phyloP scores from a whole-genome alignment of 1,140 invertebrate species.

The Tetragnatha versicolor region DNA sequence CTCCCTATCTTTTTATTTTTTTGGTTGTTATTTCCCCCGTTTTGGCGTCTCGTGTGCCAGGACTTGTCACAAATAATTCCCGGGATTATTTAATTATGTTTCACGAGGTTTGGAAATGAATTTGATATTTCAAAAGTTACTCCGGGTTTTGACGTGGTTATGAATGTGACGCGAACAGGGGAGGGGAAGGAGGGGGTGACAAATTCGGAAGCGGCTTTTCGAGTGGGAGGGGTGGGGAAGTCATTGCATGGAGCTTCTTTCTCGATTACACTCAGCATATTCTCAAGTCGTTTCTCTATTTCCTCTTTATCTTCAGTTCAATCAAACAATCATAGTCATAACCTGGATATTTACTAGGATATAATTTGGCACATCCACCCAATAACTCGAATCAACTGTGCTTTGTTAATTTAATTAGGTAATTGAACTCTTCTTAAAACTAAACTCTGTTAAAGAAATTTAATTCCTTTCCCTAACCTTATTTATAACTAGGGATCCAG shows the following conservation, averaged over 20 bases:
- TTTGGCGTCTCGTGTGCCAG: conserved; percentile 20
- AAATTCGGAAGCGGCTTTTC: conserved; percentile 16
- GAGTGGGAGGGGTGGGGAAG: background rate
- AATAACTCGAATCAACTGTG: too few relatives aligned
- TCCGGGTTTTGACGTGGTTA: conserved; percentile 41
- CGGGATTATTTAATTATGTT: conserved; percentile 56
- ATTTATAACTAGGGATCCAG: too few relatives aligned
- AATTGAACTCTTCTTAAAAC: too few relatives aligned
- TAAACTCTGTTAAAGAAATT: too few relatives aligned
- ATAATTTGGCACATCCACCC: too few relatives aligned
- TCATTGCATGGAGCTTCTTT: conserved; percentile 1
- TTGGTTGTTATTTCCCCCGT: background rate
- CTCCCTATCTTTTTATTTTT: conserved; percentile 8
- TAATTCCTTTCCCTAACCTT: too few relatives aligned
- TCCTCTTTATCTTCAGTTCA: too few relatives aligned
- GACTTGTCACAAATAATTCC: conserved; percentile 55
- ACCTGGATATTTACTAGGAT: too few relatives aligned
- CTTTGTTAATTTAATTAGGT: too few relatives aligned
- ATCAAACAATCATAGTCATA: too few relatives aligned
- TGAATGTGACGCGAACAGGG: conserved; percentile 52
- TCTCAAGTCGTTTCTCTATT: too few relatives aligned
- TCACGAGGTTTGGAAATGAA: conserved; percentile 55
- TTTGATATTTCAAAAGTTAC: conserved; percentile 56
- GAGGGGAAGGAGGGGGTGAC: conserved; percentile 17
- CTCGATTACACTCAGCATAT: too few relatives aligned